Base-by-base conservation (phyloP, 2,113 vertebrate species). In the Prochilodus magdalenae region DNA sequence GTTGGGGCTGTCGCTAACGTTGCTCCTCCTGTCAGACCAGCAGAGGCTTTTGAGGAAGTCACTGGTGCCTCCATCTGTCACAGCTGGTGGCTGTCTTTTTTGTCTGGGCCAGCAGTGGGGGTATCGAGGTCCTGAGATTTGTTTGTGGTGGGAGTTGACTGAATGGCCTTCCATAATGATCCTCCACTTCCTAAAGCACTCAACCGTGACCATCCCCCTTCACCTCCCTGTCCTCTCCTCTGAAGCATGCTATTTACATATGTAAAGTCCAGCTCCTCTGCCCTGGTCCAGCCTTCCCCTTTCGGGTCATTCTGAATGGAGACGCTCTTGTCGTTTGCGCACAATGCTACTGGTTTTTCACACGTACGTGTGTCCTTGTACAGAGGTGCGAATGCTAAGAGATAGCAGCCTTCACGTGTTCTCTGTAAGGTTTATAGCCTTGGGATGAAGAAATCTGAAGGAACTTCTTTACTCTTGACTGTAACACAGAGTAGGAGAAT, bases 181-280 rank as follows among this genome's bases (percentile, higher is more conserved):
- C 91, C 88, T 89, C 89, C 84, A 93, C 93, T 94, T 95, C 93
- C 94, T 93, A 91, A 94, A 93, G 92, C 92, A 90, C 90, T 92
- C 93, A 93, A 85, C 91, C 92, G 90, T 94, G 91, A 93, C 93
- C 92, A 84, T 92, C 93, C 92, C 92, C 92, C 93, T 92, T 93
- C 88, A 93, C 92, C 90, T 70, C 80, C 91, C 69, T 88, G 84
- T 83, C 88, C 44, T 83, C 71, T 60, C 44, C 77, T 86, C 84
- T 81, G 63, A 89, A 81, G 85, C 49, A 63, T 79, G 20, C 72
- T 87, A 94, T 94, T 93, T 93, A 91, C 93, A 94, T 94, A 94
- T 90, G 88, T 91, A 91, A 92, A 89, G 89, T 85, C 79, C 83
- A 67, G 27, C 33, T 65, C 75, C 60, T 74, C 79, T 63, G 71